phyloP scores from a whole-genome alignment of 2,888 invertebrate species.

The Pharmacophagus antenor region DNA sequence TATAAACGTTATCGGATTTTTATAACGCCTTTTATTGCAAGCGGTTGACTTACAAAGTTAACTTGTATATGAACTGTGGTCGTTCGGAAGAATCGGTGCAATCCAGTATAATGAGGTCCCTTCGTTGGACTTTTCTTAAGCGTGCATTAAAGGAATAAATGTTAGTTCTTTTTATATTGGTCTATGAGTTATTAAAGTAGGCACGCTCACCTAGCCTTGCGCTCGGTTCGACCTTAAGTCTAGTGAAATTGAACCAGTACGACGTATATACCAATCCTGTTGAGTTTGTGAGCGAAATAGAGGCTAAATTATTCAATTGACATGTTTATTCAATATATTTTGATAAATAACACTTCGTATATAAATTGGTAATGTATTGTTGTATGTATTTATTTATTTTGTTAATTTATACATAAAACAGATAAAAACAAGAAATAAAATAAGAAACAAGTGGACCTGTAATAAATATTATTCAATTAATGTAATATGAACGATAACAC shows the following conservation, averaged over 20 bases:
- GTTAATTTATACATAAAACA: no score
- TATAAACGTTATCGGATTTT: neutral
- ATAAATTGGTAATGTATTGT: neutral
- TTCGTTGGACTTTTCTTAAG: conserved; percentile 13
- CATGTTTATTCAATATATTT: conserved; percentile 33
- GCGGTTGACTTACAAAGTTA: conserved; percentile 14
- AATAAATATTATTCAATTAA: no score
- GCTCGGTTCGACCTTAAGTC: conserved; percentile 65
- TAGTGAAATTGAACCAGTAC: conserved; percentile 76
- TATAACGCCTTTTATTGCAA: conserved; percentile 18
- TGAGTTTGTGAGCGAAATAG: conserved; percentile 46
- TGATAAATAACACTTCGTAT: neutral
- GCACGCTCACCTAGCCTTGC: conserved; percentile 72
- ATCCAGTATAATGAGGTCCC: conserved; percentile 26
- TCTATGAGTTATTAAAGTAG: conserved; percentile 33
- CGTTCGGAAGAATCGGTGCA: conserved; percentile 17
- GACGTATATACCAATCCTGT: conserved; percentile 45
- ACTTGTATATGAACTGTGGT: conserved; percentile 25
- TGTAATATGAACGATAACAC: no score
- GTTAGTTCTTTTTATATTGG: conserved; percentile 31
- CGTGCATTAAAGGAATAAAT: neutral
- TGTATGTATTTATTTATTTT: neutral
- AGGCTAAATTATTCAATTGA: conserved; percentile 45
- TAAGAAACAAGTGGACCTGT: no score
- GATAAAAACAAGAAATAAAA: no score